These are phyloP conservation scores for Nasonovia ribisnigri DNA, from an alignment of 2,888 invertebrate genomes.

Conservation along the genomic window DNA sequence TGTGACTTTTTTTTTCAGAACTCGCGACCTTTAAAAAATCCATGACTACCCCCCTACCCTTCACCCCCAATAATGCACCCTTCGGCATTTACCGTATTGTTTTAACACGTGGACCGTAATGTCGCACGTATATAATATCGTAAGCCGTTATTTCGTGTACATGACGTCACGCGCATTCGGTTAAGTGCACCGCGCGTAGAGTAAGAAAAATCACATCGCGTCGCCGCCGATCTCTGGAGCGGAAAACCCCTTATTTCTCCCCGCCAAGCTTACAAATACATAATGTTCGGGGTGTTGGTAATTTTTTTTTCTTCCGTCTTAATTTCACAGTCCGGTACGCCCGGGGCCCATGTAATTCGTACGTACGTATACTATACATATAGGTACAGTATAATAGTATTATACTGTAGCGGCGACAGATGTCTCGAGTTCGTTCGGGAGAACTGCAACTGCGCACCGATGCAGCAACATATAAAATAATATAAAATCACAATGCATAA, in stretches of 20 bases:
- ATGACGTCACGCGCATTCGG: neutral
- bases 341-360: slow-evolving; percentile 11
- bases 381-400: neutral
- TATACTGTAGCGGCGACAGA: slow-evolving; percentile 26
- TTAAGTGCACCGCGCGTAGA: neutral
- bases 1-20: neutral
- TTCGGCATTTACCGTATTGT: neutral
- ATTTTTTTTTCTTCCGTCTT: slow-evolving; percentile 28
- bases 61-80: neutral
- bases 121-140: neutral
- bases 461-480: neutral
- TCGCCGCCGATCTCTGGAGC: neutral
- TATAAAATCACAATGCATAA: neutral
- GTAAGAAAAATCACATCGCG: neutral
- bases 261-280: neutral
- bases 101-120: neutral
- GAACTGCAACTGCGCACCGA: neutral
- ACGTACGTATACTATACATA: neutral
- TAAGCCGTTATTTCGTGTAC: neutral
- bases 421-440: neutral
- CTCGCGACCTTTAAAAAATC: neutral
- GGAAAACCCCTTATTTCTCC: neutral
- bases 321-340: slow-evolving; percentile 57
- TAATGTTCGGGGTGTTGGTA: neutral
- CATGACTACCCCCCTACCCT: neutral